A percentile compares a stretch with the other conserved stretches of the same genome.
Evolutionary conservation across 2,888 invertebrate species (phyloP).

Genomic region (Tinea pellionella): DNA sequence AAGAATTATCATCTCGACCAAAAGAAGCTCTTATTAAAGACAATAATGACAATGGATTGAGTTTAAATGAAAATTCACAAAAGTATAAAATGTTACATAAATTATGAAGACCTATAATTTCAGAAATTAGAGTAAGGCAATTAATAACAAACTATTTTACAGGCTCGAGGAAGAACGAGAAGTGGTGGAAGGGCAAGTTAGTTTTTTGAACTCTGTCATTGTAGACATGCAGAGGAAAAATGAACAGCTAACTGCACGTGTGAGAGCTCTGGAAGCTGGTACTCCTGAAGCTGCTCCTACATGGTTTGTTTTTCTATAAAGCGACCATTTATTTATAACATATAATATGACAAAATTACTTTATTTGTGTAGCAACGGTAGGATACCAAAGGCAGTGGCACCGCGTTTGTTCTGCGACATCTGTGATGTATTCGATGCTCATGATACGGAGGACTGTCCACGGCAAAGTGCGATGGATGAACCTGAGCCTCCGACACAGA

Average conservation of each 20-base stretch:
- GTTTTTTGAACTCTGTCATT: constrained; percentile 96
- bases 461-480: constrained; percentile 73
- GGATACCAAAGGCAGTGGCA: constrained; percentile 65
- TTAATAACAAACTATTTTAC: background rate
- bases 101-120: background rate
- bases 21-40: constrained; percentile 33
- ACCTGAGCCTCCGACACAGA: constrained; percentile 24
- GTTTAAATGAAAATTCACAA: constrained; percentile 35
- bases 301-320: background rate
- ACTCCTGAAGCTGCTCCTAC: constrained; percentile 21
- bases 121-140: background rate
- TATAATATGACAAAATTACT: too few species aligned
- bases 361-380: constrained; percentile 47
- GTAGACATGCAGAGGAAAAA: constrained; percentile 96
- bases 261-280: constrained; percentile 83
- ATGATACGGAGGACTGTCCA: constrained; percentile 98
- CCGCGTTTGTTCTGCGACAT: constrained; percentile 97
- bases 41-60: constrained; percentile 52
- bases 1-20: constrained; percentile 36
- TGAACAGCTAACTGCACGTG: constrained; percentile 81
- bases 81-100: constrained; percentile 40
- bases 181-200: constrained; percentile 78
- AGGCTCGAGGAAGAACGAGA: constrained; percentile 38
- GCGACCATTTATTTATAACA: too few species aligned
- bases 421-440: constrained; percentile 95